Conservation (phyloP, 1,140 invertebrate genomes). For the Ylistrum balloti region DNA sequence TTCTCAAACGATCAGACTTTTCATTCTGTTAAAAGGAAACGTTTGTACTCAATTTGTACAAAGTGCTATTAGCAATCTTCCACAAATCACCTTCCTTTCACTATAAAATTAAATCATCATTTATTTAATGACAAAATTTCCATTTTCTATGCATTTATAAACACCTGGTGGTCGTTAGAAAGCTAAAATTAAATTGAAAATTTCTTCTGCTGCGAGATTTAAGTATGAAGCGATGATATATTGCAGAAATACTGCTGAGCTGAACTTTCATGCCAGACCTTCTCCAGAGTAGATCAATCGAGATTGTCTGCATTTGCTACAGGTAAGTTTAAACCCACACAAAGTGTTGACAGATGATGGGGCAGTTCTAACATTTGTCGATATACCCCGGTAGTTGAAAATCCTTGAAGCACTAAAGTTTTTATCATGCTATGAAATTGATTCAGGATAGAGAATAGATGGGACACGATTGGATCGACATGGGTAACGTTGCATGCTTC, state of each 20-base stretch:
- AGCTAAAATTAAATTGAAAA: background rate
- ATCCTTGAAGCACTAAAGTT: no score
- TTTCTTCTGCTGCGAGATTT: background rate
- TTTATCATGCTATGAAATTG: no score
- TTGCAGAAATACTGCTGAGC: background rate
- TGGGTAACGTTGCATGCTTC: no score
- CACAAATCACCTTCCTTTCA: background rate
- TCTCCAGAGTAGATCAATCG: no score
- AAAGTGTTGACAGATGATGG: no score
- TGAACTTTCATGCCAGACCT: no score
- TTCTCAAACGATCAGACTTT: background rate
- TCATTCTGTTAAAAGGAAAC: background rate
- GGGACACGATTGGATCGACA: no score
- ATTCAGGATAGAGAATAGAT: no score
- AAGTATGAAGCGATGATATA: background rate
- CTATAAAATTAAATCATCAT: slow-evolving; percentile 1
- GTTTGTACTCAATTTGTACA: background rate
- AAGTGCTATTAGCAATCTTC: background rate
- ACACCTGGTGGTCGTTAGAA: slow-evolving; percentile 5
- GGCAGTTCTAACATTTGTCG: no score
- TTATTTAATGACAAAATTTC: background rate
- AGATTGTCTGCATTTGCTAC: no score
- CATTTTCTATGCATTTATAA: slow-evolving; percentile 3
- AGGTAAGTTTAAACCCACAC: no score
- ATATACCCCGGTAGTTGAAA: no score